Conservation (phyloP, 2,113 vertebrate species). For the Nipponia nippon region DNA sequence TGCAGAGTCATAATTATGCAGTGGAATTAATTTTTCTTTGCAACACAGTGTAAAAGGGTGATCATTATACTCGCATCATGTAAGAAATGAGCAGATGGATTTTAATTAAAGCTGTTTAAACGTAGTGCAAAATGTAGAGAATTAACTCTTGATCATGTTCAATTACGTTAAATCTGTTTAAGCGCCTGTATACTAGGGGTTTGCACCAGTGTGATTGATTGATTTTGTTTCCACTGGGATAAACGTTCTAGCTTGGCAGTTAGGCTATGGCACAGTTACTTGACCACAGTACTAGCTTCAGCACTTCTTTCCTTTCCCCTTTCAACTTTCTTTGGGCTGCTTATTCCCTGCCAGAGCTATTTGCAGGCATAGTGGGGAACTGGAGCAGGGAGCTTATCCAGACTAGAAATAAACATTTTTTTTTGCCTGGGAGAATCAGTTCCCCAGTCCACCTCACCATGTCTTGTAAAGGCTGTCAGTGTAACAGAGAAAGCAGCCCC, state of each 20-base stretch:
- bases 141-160: background rate
- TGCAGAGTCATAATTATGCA: background rate
- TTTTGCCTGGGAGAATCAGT: background rate
- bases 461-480: fast-evolving
- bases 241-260: background rate
- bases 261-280: background rate
- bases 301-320: background rate
- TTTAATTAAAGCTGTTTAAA: background rate
- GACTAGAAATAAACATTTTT: background rate
- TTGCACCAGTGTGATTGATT: background rate
- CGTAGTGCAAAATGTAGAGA: background rate
- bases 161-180: background rate
- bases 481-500: background rate
- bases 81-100: background rate
- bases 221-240: background rate
- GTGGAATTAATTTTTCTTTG: background rate
- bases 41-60: background rate
- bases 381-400: background rate
- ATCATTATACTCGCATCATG: fast-evolving
- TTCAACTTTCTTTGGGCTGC: background rate
- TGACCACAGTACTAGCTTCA: background rate
- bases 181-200: background rate
- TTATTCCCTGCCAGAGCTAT: background rate
- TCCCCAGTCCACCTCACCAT: background rate
- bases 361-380: background rate